Evolutionary conservation across 30 jellyfish, hydroid and myxozoan species (phyloP), one percentile per base, ranked within the genome.

Genomic region (Aurelia coerulea): DNA sequence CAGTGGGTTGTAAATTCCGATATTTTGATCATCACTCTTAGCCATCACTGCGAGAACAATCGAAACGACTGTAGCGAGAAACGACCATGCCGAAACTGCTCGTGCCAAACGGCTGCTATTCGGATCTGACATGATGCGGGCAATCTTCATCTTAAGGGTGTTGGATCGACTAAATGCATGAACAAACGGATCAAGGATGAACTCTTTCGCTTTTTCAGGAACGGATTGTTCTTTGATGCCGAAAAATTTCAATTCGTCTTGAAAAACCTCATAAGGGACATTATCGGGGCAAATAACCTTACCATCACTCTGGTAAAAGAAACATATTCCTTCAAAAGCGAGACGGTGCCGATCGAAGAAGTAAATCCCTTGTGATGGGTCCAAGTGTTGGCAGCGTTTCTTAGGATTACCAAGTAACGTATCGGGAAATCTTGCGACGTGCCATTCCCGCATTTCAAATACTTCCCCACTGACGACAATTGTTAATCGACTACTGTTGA

Each of bases 231-330:
- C 97, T 66, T 78, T 84, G 17, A 91, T 91, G 41, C 83, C 89
- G 65, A 91, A 91, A 74, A 91, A 91, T 74, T 74, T 78, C 66
- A 91, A 74, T 59, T 91, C 97, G 16, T 85, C 96, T 78, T 77
- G 83, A 75, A 91, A 91, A 6, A 91, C 97, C 83, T 91, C 97
- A 59, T 76, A 96, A n/a, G 97, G 97, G 9, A 91, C 97, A 59
- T 91, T 91, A 46, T 85, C 93, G 0, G 97, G 97, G 66, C 97
- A 91, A 10, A 84, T 65, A 12, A 91, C 73, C 51, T 95, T 62
- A 13, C 97, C 97, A 73, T 60, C 77, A 67, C 89, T 85, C 70
- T 91, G 97, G 59, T 91, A 91, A 59, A 77, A 91, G 42, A 68
- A 72, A 17, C 79, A 62, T 11, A 91, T 85, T 14, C 97, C 97